Conservation (phyloP, 2,113 vertebrate species). For the Murina feae region DNA sequence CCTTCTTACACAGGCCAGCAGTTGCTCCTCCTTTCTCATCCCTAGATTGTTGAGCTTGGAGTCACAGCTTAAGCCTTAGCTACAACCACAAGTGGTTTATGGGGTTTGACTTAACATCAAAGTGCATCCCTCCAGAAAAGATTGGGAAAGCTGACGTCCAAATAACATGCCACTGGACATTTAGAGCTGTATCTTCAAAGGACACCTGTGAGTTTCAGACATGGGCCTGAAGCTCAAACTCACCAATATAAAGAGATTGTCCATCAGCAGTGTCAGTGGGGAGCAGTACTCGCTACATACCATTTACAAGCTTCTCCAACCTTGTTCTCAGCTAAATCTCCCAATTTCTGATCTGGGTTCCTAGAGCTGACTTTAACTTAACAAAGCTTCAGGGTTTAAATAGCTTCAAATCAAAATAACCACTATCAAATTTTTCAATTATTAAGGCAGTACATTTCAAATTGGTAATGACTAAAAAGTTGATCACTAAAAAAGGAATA, state of each 20-base stretch:
- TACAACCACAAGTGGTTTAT: not conserved
- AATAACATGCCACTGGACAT: not conserved
- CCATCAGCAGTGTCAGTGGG: not conserved
- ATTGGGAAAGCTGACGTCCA: not conserved
- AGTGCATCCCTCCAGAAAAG: not conserved
- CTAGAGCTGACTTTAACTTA: not conserved
- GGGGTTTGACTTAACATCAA: not conserved
- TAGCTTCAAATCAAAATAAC: not conserved
- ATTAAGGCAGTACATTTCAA: not conserved
- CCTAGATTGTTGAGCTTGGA: not conserved
- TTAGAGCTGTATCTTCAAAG: not conserved
- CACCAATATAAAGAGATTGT: not conserved
- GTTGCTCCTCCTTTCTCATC: not conserved
- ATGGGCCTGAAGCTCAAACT: not conserved
- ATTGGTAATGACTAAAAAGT: not conserved
- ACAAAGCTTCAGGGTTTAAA: not conserved
- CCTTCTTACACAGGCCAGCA: fast-evolving
- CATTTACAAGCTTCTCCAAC: not conserved
- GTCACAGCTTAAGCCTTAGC: not conserved
- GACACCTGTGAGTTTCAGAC: not conserved
- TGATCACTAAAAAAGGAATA: not conserved
- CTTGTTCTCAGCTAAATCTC: not conserved
- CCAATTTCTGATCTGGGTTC: not conserved
- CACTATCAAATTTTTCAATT: not conserved
- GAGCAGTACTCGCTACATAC: not conserved